Base-by-base conservation (phyloP, 2,113 vertebrate species). In the Athene noctua region DNA sequence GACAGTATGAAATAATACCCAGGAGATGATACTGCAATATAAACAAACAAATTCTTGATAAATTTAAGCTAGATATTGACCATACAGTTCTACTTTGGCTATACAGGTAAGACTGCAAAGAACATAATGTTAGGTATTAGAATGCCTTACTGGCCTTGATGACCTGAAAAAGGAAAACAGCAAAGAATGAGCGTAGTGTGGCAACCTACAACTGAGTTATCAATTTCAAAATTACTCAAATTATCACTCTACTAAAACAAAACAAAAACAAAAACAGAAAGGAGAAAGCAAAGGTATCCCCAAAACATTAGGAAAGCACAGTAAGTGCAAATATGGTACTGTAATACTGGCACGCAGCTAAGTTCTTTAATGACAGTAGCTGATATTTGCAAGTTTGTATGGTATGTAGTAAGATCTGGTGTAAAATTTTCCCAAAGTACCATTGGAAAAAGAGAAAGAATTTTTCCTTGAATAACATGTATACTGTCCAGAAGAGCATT, bases 1-100 rank as follows among this genome's bases (percentile, higher is more conserved):
- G 71, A 92, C 63, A 80, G 66, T 78, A 94, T 82, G 83, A 92
- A 94, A 93, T 87, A 86, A 82, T 47, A 66, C 11, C 25, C 32
- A 85, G 82, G 36, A 92, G 61, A 80, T 46, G 92, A 52, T 23
- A 61, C 12, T 32, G 21, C 5, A 79, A 47, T 29, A 85, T 38
- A 71, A 87, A 47, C 62, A 90, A 88, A 52, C 4, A 62, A 25
- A 6, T 46, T 78, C 11, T 40, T 71, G 13, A 82, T 38, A 78
- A 80, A 86, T 36, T 84, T n/a, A 87, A 47, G 46, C 6, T 58
- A 73, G 46, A 46, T 73, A 66, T 27, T 67, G 88, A 62, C 67
- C 32, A 78, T 9, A 34, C 3, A 83, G 55, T 44, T 86, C 34
- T 84, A 79, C n/a, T 66, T 46, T 58, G 46, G 21, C n/a, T 78